These are phyloP conservation scores for Caenorhabditis zanzibari DNA, from an alignment of 2,888 invertebrate genomes.

Conservation along the genomic window DNA sequence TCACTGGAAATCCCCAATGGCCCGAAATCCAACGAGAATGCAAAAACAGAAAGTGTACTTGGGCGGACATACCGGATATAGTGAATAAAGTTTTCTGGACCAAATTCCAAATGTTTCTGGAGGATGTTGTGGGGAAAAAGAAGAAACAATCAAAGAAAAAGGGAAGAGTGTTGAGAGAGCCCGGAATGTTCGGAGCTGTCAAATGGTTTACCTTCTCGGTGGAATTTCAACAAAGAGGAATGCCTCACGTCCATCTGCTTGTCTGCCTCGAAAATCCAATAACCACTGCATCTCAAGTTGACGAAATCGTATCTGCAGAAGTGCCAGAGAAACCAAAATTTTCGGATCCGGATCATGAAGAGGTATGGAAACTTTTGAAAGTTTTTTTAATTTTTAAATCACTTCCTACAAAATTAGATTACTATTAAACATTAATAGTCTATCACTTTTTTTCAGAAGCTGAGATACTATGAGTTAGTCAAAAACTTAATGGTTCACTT, in stretches of 20 bases:
- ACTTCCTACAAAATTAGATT: no score
- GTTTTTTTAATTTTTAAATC: not conserved
- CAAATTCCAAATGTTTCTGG: conserved; percentile 19
- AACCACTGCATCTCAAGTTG: conserved; percentile 21
- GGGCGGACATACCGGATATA: conserved; percentile 38
- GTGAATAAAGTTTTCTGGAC: conserved; percentile 16
- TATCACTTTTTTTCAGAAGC: conserved; percentile 10
- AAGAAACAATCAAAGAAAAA: not conserved
- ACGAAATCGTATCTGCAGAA: conserved; percentile 8
- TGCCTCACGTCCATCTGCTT: conserved; percentile 42
- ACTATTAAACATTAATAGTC: no score
- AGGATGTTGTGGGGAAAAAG: not conserved
- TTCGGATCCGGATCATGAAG: not conserved
- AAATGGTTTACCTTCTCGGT: conserved; percentile 30
- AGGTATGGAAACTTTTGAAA: not conserved
- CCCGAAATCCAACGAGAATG: conserved; percentile 17
- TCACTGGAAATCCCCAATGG: conserved; percentile 38
- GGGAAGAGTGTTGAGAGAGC: not conserved
- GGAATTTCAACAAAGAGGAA: conserved; percentile 52
- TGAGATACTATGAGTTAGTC: not conserved
- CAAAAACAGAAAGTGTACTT: not conserved
- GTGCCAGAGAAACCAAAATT: not conserved
- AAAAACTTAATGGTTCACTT: conserved; percentile 27
- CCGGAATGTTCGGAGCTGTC: conserved; percentile 36
- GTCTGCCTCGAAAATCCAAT: conserved; percentile 14